A percentile compares a stretch with the other conserved stretches of the same genome.
These are phyloP conservation scores for Leptosomus discolor DNA, from an alignment of 2,113 vertebrate species.

Conservation along the genomic window DNA sequence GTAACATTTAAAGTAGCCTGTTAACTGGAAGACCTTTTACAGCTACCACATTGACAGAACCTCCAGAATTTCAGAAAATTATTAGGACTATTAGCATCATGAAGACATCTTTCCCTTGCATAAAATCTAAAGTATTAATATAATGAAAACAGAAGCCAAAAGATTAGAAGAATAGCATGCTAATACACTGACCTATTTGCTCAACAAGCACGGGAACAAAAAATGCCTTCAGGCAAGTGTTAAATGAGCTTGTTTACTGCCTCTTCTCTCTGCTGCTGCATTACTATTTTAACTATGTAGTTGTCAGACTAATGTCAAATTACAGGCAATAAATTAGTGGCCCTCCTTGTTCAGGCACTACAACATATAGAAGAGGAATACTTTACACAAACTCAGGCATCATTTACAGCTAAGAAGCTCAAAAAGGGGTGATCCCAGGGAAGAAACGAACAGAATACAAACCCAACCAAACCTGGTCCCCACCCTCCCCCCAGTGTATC, in stretches of 20 bases:
- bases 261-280: neutral
- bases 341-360: neutral
- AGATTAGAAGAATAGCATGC: neutral
- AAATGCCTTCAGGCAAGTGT: neutral
- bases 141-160: neutral
- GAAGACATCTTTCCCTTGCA: neutral
- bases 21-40: neutral
- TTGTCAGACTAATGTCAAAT: neutral
- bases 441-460: neutral
- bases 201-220: neutral
- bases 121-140: neutral
- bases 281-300: neutral
- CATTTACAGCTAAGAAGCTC: neutral
- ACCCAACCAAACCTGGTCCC: neutral
- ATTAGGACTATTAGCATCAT: neutral
- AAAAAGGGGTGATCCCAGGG: neutral
- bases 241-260: neutral
- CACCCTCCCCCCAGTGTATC: fast-evolving
- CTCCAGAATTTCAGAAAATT: neutral
- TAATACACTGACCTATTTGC: neutral
- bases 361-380: fast-evolving
- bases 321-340: neutral
- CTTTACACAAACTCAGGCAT: neutral
- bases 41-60: neutral
- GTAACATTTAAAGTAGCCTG: neutral